Evolutionary conservation across 2,797 vertebrate genomes (phyloP).

Genomic region (Protonibea diacanthus): DNA sequence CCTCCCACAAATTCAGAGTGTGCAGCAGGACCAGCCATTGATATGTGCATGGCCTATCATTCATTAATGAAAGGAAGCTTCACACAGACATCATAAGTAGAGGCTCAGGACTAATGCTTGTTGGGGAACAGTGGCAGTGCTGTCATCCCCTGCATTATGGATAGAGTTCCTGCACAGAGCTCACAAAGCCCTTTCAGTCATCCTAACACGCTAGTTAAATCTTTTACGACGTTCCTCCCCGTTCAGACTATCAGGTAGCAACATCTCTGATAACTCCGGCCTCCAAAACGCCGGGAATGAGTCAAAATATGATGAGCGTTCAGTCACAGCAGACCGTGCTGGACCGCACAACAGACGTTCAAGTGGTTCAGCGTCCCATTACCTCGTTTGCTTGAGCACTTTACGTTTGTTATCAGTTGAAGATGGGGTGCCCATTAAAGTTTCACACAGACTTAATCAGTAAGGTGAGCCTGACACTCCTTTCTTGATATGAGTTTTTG

Average conservation of each 20-base stretch:
- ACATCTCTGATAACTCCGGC: conserved; percentile 37
- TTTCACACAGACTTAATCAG: conserved; percentile 87
- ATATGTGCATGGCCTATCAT: conserved; percentile 60
- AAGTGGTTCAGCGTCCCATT: conserved; percentile 9
- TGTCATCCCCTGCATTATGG: conserved; percentile 83
- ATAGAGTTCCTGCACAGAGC: conserved; percentile 77
- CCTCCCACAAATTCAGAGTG: conserved; percentile 14
- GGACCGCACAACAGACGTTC: conserved; percentile 8
- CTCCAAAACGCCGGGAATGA: conserved; percentile 40
- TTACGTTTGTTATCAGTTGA: conserved; percentile 64
- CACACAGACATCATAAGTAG: conserved; percentile 68
- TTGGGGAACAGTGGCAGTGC: conserved; percentile 66
- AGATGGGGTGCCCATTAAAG: conserved; percentile 85
- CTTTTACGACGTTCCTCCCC: conserved; percentile 77
- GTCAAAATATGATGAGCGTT: conserved; percentile 30
- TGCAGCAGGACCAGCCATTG: conserved; percentile 43
- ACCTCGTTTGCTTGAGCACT: not conserved
- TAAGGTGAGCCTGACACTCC: conserved; percentile 86
- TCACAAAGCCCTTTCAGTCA: conserved; percentile 79
- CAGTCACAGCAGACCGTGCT: not conserved
- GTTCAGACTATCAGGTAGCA: conserved; percentile 76
- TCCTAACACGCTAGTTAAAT: conserved; percentile 78
- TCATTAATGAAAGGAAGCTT: conserved; percentile 71
- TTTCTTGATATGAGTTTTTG: conserved; percentile 86
- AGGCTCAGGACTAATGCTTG: conserved; percentile 64